phyloP scores from a whole-genome alignment of 2,113 vertebrate genomes.

The Peromyscus leucopus region DNA sequence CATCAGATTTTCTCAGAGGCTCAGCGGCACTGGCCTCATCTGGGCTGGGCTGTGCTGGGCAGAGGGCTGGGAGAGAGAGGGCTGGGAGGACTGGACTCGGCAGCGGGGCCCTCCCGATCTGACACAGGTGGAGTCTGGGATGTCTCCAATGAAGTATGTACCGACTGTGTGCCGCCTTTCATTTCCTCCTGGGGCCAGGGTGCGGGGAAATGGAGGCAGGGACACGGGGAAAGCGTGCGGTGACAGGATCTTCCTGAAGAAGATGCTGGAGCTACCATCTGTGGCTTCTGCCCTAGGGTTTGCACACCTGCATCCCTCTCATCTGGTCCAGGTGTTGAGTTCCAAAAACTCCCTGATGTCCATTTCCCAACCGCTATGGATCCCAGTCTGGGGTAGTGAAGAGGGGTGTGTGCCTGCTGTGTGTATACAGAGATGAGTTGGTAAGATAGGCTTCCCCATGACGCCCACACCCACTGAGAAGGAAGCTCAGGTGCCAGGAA shows the following conservation, averaged over 20 bases:
- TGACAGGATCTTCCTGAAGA: not conserved
- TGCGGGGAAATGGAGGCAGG: not conserved
- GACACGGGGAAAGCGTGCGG: not conserved
- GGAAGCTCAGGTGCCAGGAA: conserved; percentile 33
- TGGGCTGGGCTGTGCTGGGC: not conserved
- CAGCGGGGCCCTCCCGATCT: not conserved
- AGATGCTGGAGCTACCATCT: not conserved
- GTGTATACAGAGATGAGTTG: not conserved
- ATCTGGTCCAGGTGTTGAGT: not conserved
- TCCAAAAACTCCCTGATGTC: not conserved
- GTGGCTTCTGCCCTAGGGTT: not conserved
- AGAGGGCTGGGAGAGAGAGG: not conserved
- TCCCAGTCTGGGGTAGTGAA: not conserved
- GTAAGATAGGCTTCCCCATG: not conserved
- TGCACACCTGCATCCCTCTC: not conserved
- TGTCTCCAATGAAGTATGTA: conserved; percentile 72
- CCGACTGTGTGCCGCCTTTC: conserved; percentile 53
- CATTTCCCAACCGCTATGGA: not conserved
- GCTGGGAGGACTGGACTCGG: not conserved
- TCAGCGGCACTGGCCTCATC: not conserved
- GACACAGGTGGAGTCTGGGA: conserved; percentile 33
- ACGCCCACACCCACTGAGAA: not conserved
- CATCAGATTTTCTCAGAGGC: conserved; percentile 32
- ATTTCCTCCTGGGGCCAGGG: not conserved
- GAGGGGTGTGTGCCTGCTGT: not conserved